Evolutionary conservation across 2,113 vertebrate species (phyloP).

Genomic region (Labeo rohita): DNA sequence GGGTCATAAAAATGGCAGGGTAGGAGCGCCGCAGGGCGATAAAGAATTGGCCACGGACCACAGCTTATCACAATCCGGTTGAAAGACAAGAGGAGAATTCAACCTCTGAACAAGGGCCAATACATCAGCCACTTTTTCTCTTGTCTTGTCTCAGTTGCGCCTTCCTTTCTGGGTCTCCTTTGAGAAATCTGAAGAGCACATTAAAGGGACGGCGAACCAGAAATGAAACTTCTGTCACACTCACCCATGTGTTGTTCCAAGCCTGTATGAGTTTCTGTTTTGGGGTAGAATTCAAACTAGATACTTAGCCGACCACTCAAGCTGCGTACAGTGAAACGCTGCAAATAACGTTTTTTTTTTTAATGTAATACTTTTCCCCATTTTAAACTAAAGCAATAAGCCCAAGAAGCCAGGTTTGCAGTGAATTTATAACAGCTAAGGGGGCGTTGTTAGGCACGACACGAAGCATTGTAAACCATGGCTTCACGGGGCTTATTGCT

Average conservation of each 20-base stretch:
- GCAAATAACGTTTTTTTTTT: neutral
- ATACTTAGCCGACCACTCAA: neutral
- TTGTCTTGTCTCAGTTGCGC: neutral
- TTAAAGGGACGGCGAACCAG: slow-evolving; percentile 8
- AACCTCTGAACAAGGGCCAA: slow-evolving; percentile 35
- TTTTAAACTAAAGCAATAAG: too few species aligned
- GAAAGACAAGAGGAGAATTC: slow-evolving; percentile 32
- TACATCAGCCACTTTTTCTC: slow-evolving; percentile 43
- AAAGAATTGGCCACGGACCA: slow-evolving; percentile 39
- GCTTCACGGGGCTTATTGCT: too few species aligned
- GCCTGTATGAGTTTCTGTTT: neutral
- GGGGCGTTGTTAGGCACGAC: too few species aligned
- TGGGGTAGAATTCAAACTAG: neutral
- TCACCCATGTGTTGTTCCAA: neutral
- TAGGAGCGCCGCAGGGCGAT: slow-evolving; percentile 20
- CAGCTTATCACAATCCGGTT: slow-evolving; percentile 10
- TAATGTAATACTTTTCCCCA: neutral
- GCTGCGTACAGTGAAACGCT: neutral
- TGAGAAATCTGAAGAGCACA: slow-evolving; percentile 45
- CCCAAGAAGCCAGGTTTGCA: too few species aligned
- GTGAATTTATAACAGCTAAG: too few species aligned
- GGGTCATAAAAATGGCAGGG: slow-evolving; percentile 44
- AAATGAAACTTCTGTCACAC: neutral
- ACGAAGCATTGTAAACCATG: too few species aligned
- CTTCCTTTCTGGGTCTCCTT: neutral